Base-by-base conservation (phyloP, 2,888 invertebrate genomes). In the Melipona bicolor region DNA sequence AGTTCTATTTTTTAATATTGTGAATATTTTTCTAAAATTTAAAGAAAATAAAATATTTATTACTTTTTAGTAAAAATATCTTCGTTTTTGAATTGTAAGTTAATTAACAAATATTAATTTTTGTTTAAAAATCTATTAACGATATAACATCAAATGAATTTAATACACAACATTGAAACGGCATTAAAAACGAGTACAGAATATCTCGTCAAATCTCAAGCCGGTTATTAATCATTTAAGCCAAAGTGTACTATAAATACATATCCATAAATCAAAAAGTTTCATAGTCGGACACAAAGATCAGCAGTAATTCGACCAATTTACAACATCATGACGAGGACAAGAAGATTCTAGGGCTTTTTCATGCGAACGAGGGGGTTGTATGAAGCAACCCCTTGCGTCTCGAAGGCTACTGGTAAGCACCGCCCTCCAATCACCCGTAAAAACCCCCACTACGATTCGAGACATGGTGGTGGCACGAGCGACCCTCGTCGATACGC, bases 401-500 rank as follows among this genome's bases (percentile, higher is more conserved):
- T 62, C 49, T 59, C 54, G 21, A 49, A 79, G 32, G 36, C 62
- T 73, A 49, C 49, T 5, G 68, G 61, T 88, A 90, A 88, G 92
- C 91, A 80, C 92, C 91, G 91, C 91, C 91, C 92, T 91, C 92
- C 62, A 78, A 62, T 67, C 82, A 62, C 77, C 83, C 59, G 52
- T 62, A 79, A 61, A 67, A 73, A 83, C 77, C 89, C 89, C 89
- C 89, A 87, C 89, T 83, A 81, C 75, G 24, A 56, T 43, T 52
- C 36, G 21, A 54, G 81, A 79, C 54, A 86, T 79, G 88, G 89
- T 84, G 86, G 88, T 81, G 88, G 88, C 54, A 81, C 27, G 36
- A 85, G 71, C 84, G 78, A 84, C 84, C 89, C 84, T 81, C 85
- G 83, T 82, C 85, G 86, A 85, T 84, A 86, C 81, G 80, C 80